Evolutionary conservation across 1,140 invertebrate genomes (phyloP).

Genomic region (Zelostemma sp.): DNA sequence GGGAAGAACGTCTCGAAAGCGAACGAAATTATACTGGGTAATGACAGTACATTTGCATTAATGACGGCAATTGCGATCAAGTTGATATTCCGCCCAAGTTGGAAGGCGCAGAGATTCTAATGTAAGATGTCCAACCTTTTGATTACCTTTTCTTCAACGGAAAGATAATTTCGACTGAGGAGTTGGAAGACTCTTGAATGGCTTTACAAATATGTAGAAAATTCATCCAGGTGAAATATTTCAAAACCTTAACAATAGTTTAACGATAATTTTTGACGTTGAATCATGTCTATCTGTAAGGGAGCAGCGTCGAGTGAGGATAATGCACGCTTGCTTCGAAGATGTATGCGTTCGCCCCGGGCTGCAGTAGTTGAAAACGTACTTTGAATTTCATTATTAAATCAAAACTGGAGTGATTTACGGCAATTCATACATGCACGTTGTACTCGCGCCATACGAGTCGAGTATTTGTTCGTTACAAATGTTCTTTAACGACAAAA

Average conservation of each 20-base stretch:
- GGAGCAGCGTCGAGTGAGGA: background rate
- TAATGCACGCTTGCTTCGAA: conserved; percentile 10
- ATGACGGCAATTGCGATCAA: background rate
- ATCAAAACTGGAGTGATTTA: conserved; percentile 29
- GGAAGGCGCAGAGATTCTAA: background rate
- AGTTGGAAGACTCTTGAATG: background rate
- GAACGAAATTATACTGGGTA: background rate
- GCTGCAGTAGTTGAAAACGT: conserved; percentile 12
- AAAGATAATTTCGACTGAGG: background rate
- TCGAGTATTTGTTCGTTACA: too few species aligned
- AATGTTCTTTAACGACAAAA: too few species aligned
- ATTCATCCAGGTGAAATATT: too few species aligned
- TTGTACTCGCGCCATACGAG: background rate
- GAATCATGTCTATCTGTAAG: too few species aligned
- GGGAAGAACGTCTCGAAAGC: background rate
- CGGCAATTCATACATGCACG: conserved; percentile 4
- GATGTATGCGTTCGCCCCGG: conserved; percentile 18
- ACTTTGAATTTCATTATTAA: conserved; percentile 26
- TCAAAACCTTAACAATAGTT: background rate
- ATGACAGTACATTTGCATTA: conserved; percentile 1
- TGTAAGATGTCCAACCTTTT: conserved; percentile 1
- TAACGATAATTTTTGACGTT: background rate
- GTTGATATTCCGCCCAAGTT: background rate
- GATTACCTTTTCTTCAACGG: background rate
- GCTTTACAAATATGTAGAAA: too few species aligned